Evolutionary conservation across 2,113 vertebrate species (phyloP).

Genomic region (Sitta europaea): DNA sequence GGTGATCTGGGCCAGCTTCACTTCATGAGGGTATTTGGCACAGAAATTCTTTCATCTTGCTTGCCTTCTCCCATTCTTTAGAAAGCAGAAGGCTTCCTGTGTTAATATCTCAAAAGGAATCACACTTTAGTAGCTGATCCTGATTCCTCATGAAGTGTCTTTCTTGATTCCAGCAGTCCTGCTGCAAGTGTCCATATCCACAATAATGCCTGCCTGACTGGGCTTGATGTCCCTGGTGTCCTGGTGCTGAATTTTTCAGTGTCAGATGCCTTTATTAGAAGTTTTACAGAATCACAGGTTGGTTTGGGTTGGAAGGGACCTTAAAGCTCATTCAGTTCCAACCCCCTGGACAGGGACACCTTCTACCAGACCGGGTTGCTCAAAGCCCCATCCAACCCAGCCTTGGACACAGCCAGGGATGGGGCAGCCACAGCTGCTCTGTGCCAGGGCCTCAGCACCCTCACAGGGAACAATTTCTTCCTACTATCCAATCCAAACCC

Average conservation of each 20-base stretch:
- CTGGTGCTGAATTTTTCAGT: neutral
- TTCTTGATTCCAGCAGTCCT: neutral
- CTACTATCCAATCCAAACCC: neutral
- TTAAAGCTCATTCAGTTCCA: neutral
- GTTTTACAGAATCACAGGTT: neutral
- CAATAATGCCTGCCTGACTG: neutral
- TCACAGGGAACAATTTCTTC: neutral
- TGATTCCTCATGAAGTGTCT: neutral
- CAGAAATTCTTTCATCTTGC: neutral
- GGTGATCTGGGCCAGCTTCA: neutral
- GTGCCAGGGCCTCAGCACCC: neutral
- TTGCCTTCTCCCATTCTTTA: neutral
- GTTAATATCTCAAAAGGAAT: neutral
- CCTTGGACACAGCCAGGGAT: rapidly evolving
- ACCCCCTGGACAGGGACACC: rapidly evolving
- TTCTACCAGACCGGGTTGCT: rapidly evolving
- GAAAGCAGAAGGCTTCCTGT: neutral
- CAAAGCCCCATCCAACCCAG: neutral
- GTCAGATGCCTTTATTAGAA: neutral
- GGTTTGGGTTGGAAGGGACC: neutral
- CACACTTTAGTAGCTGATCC: neutral
- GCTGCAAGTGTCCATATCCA: neutral
- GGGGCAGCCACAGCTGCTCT: neutral
- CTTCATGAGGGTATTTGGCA: neutral
- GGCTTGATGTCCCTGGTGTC: neutral